These are phyloP conservation scores for Portevinia maculata DNA, from an alignment of 2,888 invertebrate genomes.

Conservation along the genomic window DNA sequence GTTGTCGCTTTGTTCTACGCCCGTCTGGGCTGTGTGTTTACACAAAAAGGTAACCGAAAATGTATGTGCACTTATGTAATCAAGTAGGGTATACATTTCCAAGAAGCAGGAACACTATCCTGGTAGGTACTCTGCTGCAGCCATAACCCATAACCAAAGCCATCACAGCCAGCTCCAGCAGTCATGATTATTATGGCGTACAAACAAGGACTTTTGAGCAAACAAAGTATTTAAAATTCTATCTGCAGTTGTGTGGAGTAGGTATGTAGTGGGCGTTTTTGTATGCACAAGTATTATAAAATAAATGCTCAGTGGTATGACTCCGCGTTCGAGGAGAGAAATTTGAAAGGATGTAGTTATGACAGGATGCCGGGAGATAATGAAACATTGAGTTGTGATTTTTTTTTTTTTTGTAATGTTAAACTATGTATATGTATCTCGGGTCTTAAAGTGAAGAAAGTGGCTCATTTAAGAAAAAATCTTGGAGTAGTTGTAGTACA, in stretches of 20 bases:
- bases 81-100: slow-evolving; percentile 24
- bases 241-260: slow-evolving; percentile 44
- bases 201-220: slow-evolving; percentile 45
- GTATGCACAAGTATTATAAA: not conserved
- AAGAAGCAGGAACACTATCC: slow-evolving; percentile 21
- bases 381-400: slow-evolving; percentile 45
- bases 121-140: not conserved
- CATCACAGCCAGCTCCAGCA: slow-evolving; percentile 9
- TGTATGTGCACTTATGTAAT: slow-evolving; percentile 47
- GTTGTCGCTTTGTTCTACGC: not conserved
- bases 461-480: slow-evolving; percentile 15
- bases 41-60: slow-evolving; percentile 43
- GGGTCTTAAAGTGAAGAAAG: slow-evolving; percentile 32
- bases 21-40: slow-evolving; percentile 6
- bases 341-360: slow-evolving; percentile 52
- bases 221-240: slow-evolving; percentile 62
- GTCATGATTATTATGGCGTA: slow-evolving; percentile 29
- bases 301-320: not conserved
- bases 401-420: slow-evolving; percentile 23
- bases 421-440: not conserved
- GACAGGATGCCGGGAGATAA: slow-evolving; percentile 45
- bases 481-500: slow-evolving; percentile 42
- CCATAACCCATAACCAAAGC: not conserved
- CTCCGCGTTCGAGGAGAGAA: not conserved
- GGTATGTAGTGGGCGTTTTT: too few relatives aligned